A percentile compares a stretch with the other conserved stretches of the same genome.
Evolutionary conservation across 2,797 vertebrate genomes (phyloP).

Genomic region (Argentina silus): DNA sequence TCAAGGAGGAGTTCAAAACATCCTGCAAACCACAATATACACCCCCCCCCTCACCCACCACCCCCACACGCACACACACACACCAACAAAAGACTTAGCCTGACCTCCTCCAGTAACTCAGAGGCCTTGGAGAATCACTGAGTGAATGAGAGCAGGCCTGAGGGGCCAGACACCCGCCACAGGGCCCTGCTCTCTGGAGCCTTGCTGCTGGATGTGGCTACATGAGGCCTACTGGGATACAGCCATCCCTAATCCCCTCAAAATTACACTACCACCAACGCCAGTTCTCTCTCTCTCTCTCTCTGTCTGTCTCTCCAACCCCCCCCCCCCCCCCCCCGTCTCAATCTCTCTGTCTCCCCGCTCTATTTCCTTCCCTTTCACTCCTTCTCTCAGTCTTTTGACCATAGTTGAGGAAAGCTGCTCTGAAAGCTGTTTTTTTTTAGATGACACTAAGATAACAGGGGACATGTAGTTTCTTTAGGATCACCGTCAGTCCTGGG

Average conservation of each 20-base stretch:
- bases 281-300: background rate
- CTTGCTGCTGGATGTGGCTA: too few species aligned
- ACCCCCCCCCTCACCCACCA: too few species aligned
- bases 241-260: constrained; percentile 1
- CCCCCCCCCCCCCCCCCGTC: background rate
- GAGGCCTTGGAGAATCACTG: too few species aligned
- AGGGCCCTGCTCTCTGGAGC: too few species aligned
- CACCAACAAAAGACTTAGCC: too few species aligned
- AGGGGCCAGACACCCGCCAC: too few species aligned
- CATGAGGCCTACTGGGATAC: too few species aligned
- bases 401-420: background rate
- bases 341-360: background rate
- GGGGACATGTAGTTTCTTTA: background rate
- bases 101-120: too few species aligned
- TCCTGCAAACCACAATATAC: background rate
- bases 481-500: background rate
- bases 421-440: background rate
- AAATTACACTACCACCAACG: background rate
- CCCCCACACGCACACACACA: too few species aligned
- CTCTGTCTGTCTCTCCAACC: background rate
- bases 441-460: background rate
- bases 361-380: background rate
- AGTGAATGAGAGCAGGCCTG: too few species aligned
- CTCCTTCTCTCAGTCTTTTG: background rate
- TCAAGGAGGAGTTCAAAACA: background rate